phyloP scores from a whole-genome alignment of 2,888 invertebrate species.

The Drosophila siamana region DNA sequence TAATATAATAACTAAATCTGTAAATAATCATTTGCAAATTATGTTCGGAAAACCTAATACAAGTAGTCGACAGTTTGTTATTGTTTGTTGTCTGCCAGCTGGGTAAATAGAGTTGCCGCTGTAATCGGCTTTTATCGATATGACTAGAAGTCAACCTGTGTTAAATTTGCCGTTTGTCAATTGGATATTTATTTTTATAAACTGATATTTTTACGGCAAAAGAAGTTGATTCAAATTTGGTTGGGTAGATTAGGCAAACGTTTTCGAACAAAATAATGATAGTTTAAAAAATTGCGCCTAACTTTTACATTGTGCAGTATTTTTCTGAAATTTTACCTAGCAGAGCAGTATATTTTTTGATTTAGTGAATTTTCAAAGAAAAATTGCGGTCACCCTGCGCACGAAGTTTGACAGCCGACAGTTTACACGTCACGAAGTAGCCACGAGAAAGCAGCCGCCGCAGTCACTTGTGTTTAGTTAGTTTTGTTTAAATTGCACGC shows the following conservation, averaged over 20 bases:
- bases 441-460: constrained; percentile 66
- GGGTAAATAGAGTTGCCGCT: constrained; percentile 30
- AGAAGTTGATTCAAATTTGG: too few species aligned
- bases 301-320: not conserved
- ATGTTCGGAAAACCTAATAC: constrained; percentile 11
- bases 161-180: too few species aligned
- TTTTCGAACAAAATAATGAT: too few species aligned
- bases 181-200: too few species aligned
- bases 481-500: constrained; percentile 46
- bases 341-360: not conserved
- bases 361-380: not conserved
- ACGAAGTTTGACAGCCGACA: constrained; percentile 82
- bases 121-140: constrained; percentile 20
- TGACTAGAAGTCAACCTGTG: not conserved
- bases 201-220: too few species aligned
- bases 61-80: constrained; percentile 40
- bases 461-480: constrained; percentile 39
- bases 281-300: not conserved
- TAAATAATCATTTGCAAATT: not conserved
- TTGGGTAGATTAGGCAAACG: too few species aligned
- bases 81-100: constrained; percentile 55
- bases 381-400: constrained; percentile 1
- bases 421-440: constrained; percentile 82
- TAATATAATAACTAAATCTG: not conserved
- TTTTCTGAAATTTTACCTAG: not conserved